A percentile compares a stretch with the other conserved stretches of the same genome.
Conservation (phyloP, 2,113 vertebrate species). For the Sphaerodactylus townsendi region DNA sequence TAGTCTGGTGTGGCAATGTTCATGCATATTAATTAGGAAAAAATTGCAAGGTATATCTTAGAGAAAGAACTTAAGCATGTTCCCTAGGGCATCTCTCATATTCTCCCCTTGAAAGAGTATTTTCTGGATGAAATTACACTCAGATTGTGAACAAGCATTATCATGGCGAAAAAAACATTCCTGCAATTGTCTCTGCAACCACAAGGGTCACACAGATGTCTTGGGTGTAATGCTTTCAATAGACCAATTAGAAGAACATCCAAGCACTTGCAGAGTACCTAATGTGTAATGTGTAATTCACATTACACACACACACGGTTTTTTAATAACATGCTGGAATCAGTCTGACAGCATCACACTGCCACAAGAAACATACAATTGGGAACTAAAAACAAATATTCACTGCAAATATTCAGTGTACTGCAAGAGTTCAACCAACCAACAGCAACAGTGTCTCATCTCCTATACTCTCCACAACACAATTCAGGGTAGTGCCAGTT, state of each 20-base stretch:
- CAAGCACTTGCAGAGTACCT: not conserved
- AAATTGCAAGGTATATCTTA: no score
- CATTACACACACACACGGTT: not conserved
- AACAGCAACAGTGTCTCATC: no score
- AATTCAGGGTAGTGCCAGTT: not conserved
- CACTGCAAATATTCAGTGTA: not conserved
- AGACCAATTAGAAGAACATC: not conserved
- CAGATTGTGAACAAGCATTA: not conserved
- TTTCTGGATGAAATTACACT: not conserved
- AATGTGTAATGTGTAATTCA: no score
- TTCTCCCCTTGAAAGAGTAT: not conserved
- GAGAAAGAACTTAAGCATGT: not conserved
- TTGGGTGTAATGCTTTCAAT: not conserved
- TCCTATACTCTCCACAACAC: not conserved
- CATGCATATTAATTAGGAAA: not conserved
- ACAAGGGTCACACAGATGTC: not conserved
- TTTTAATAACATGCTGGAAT: not conserved
- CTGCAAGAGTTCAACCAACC: not conserved
- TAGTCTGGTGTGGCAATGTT: not conserved
- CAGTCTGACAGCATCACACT: not conserved
- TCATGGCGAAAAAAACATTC: not conserved
- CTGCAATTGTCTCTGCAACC: conserved; percentile 1
- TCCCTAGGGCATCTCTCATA: not conserved
- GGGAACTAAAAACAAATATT: not conserved
- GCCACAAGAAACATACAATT: not conserved